Conservation (phyloP, 2,797 vertebrate species). For the Tokudaia tokunoshimensis region DNA sequence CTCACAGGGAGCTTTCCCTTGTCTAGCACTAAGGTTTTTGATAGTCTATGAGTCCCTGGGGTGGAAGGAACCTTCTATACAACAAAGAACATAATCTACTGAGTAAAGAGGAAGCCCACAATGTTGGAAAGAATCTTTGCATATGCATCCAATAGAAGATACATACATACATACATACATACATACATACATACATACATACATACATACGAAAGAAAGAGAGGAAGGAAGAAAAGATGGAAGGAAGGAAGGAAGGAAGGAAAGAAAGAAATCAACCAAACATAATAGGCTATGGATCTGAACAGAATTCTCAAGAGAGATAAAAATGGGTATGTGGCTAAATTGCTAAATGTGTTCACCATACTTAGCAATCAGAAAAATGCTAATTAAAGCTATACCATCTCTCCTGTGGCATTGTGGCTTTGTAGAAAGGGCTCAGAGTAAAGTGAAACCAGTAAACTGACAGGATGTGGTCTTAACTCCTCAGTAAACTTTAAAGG, state of each 20-base stretch:
- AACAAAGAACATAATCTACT: not conserved
- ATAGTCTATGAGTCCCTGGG: not conserved
- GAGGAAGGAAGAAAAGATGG: not conserved
- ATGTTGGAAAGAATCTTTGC: not conserved
- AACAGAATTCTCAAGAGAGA: not conserved
- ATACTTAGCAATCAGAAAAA: not conserved
- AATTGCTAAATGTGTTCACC: not conserved
- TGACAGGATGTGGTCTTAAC: not conserved
- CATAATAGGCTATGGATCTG: not conserved
- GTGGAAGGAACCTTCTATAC: not conserved
- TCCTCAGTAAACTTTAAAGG: not conserved
- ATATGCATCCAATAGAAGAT: not conserved
- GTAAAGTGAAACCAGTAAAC: constrained; percentile 21
- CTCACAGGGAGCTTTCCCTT: not conserved
- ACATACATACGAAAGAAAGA: no score
- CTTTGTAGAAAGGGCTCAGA: not conserved
- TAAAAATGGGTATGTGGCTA: not conserved
- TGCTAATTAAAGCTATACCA: not conserved
- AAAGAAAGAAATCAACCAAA: not conserved
- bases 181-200: no score
- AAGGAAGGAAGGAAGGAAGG: not conserved
- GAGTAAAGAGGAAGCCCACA: not conserved
- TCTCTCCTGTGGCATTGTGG: not conserved
- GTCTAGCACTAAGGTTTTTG: not conserved
- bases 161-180: no score